Evolutionary conservation across 2,888 invertebrate species (phyloP), one percentile per base, ranked within the genome.

Genomic region (Isotomurus palustris): DNA sequence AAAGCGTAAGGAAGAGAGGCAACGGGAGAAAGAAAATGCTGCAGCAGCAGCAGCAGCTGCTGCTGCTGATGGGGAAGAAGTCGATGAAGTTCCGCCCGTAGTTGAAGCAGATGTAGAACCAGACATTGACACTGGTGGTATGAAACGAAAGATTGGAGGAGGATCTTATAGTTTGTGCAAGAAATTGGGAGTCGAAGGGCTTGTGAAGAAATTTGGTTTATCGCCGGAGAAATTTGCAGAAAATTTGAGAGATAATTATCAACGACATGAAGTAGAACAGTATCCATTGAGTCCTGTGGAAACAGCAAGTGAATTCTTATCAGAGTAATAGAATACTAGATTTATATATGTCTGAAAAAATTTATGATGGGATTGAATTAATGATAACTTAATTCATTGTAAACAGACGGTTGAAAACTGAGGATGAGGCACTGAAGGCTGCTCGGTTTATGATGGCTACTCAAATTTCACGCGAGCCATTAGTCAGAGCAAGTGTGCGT

Each of bases 171-270:
- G 86, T 36, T 83, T 94, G 66, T 94, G 94, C 72, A 80, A 85
- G 52, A 87, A 86, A 74, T 89, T 90, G 2, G 91, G 91, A 24
- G 81, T 94, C 12, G 88, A 84, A 71, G 84, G 86, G 0, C 80
- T 96, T 43, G 91, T 91, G 2, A 88, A 88, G 74, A 86, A 87
- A 73, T 97, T 96, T 76, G 97, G 97, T 61, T 78, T 99, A 51
- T 84, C 87, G 0, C 92, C 97, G 0, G 91, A 93, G 74, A 88
- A 96, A 76, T 95, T 93, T 75, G 94, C 93, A 0, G 95, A 96
- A 78, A 97, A 99, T 78, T 80, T 97, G 6, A 83, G 93, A 1
- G 95, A 96, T 73, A 92, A 93, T 75, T 96, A 96, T 75, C 91
- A 92, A 75, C 80, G 92, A 14, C 90, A 94, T 74, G 96, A 96